Conservation (phyloP, 2,888 invertebrate species). For the Acanthosoma haemorrhoidale region DNA sequence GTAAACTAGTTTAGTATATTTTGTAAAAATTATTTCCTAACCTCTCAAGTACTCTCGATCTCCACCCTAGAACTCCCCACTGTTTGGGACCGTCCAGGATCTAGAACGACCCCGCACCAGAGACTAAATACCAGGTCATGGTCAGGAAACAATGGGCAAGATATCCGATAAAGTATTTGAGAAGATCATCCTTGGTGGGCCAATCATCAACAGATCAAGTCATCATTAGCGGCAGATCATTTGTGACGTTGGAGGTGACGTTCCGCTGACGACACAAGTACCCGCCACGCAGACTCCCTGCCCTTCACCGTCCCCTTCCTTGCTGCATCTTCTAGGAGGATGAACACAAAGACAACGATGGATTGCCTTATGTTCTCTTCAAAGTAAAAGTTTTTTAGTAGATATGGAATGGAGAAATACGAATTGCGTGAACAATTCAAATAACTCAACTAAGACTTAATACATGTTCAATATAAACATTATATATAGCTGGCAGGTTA, state of each 20-base stretch:
- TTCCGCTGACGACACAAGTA: neutral
- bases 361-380: too few relatives aligned
- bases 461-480: too few relatives aligned
- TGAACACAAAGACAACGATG: too few relatives aligned
- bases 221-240: neutral
- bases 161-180: neutral
- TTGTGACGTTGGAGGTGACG: neutral
- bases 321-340: neutral
- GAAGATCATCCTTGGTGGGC: neutral
- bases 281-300: neutral
- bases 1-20: too few relatives aligned
- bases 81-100: neutral
- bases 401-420: too few relatives aligned
- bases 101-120: neutral
- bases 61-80: neutral
- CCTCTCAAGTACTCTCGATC: too few relatives aligned
- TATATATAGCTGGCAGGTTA: too few relatives aligned
- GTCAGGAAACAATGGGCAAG: neutral
- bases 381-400: too few relatives aligned
- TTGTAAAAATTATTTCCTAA: too few relatives aligned
- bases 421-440: too few relatives aligned
- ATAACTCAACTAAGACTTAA: too few relatives aligned
- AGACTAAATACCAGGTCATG: conserved; percentile 2
- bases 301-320: neutral
- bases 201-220: neutral